Evolutionary conservation across 2,888 invertebrate species (phyloP).

Genomic region (Melolontha melolontha): DNA sequence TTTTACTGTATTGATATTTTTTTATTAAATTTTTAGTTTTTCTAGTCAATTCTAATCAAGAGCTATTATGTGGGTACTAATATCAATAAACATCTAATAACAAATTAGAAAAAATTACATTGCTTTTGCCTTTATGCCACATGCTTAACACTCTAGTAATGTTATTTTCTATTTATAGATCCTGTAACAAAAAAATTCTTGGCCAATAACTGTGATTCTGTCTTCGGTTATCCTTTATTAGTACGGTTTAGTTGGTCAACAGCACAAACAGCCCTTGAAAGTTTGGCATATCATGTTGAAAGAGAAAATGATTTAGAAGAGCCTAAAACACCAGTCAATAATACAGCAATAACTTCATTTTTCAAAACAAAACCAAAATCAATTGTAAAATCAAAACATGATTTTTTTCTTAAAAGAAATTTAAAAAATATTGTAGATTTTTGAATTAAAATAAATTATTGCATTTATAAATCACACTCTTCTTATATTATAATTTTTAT

Average conservation of each 20-base stretch:
- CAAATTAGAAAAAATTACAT: too few relatives aligned
- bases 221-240: slow-evolving; percentile 95
- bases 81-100: too few relatives aligned
- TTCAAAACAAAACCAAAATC: slow-evolving; percentile 58
- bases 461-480: not conserved
- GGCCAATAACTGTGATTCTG: slow-evolving; percentile 80
- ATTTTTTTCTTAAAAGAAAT: slow-evolving; percentile 76
- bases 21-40: too few relatives aligned
- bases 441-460: slow-evolving; percentile 54
- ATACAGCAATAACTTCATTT: slow-evolving; percentile 64
- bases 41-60: too few relatives aligned
- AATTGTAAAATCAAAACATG: slow-evolving; percentile 67
- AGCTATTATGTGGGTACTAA: too few relatives aligned
- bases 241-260: slow-evolving; percentile 99
- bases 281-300: slow-evolving; percentile 77
- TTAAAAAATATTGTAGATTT: slow-evolving; percentile 70
- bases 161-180: slow-evolving; percentile 71
- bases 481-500: too few relatives aligned
- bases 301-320: slow-evolving; percentile 77
- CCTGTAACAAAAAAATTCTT: slow-evolving; percentile 95
- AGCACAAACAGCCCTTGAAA: slow-evolving; percentile 82
- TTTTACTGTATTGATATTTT: too few relatives aligned
- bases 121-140: too few relatives aligned
- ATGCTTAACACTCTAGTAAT: too few relatives aligned
- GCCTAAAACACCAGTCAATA: slow-evolving; percentile 49